A percentile compares a stretch with the other conserved stretches of the same genome.
Evolutionary conservation across 2,888 invertebrate species (phyloP).

Genomic region (Metalampra italica): DNA sequence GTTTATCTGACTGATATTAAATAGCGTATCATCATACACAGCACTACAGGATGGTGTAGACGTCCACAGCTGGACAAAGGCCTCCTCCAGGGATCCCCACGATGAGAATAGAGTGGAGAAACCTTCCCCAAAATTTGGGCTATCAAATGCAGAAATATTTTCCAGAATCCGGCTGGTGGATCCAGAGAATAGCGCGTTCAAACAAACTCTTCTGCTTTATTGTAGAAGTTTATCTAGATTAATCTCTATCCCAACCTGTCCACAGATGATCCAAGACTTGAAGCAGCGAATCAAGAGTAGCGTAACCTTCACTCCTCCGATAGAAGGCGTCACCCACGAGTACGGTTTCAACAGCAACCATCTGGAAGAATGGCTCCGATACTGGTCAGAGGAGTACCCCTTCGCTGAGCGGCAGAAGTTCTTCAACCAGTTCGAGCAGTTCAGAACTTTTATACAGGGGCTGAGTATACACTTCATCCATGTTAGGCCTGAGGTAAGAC

Average conservation of each 20-base stretch:
- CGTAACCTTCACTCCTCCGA: slow-evolving; percentile 63
- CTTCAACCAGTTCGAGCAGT: slow-evolving; percentile 87
- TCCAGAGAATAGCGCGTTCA: no score
- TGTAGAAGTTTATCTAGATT: no score
- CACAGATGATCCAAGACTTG: slow-evolving; percentile 53
- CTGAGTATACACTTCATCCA: slow-evolving; percentile 76
- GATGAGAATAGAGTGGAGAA: no score
- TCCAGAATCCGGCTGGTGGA: no score
- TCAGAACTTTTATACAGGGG: slow-evolving; percentile 85
- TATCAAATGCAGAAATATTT: no score
- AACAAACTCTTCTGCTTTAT: no score
- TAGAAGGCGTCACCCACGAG: slow-evolving; percentile 85
- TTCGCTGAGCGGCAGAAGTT: slow-evolving; percentile 78
- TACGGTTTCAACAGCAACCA: slow-evolving; percentile 88
- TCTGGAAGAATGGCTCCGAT: slow-evolving; percentile 80
- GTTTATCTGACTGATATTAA: no score
- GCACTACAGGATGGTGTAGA: no score
- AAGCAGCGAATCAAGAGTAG: slow-evolving; percentile 42
- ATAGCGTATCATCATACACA: no score
- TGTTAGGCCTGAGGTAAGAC: slow-evolving; percentile 11
- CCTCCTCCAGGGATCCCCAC: no score
- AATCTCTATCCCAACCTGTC: background rate
- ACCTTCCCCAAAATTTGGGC: no score
- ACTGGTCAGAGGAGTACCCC: slow-evolving; percentile 89
- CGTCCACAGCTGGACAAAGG: no score